Evolutionary conservation across 2,113 vertebrate species (phyloP).

Genomic region (Chunga burmeisteri): DNA sequence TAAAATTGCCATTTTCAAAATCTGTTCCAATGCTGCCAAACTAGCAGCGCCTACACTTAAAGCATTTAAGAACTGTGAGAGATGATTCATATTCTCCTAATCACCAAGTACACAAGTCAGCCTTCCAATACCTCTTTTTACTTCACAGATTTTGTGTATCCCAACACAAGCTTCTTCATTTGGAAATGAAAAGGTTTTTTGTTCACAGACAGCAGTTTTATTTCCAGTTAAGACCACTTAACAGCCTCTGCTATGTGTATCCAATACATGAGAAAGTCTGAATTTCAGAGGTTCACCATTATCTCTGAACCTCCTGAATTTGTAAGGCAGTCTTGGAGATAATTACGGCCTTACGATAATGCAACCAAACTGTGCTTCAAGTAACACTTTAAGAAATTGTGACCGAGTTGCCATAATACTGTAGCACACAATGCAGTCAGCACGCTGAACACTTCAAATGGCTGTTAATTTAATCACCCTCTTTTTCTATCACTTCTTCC

Average conservation of each 20-base stretch:
- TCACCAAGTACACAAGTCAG: neutral
- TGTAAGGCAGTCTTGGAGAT: neutral
- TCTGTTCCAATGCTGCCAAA: neutral
- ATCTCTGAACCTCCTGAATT: neutral
- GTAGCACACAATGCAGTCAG: neutral
- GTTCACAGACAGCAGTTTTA: neutral
- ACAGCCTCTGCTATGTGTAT: neutral
- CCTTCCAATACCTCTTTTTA: neutral
- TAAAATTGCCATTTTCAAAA: neutral
- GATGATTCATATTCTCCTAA: neutral
- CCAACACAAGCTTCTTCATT: neutral
- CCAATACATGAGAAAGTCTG: neutral
- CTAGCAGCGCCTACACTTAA: neutral
- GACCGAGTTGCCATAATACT: neutral
- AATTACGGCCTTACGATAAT: neutral
- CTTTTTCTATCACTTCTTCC: neutral
- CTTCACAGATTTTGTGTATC: neutral
- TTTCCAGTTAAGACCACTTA: neutral
- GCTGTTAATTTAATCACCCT: neutral
- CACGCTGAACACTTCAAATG: neutral
- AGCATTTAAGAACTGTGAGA: neutral
- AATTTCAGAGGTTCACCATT: neutral
- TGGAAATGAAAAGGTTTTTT: neutral
- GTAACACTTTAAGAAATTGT: neutral
- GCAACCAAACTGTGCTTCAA: neutral